These are phyloP conservation scores for Cydia splendana DNA, from an alignment of 1,140 invertebrate genomes.

Conservation along the genomic window DNA sequence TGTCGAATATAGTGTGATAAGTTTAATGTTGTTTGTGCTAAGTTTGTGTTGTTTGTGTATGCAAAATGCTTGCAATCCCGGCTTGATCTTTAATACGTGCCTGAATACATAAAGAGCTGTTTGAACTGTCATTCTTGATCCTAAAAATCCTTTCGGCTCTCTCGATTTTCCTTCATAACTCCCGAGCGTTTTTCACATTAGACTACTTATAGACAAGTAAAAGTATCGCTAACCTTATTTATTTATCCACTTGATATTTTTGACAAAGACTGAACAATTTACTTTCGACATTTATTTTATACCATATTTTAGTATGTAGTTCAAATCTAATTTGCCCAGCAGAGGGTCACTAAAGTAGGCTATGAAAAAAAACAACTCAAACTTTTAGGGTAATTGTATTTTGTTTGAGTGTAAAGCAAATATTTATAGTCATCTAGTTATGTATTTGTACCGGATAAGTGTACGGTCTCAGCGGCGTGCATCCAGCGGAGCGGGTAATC, in stretches of 20 bases:
- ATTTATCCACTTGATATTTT: not conserved
- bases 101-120: not conserved
- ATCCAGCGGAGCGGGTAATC: no score
- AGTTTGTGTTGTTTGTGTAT: constrained; percentile 17
- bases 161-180: not conserved
- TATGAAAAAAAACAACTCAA: no score
- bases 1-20: constrained; percentile 40
- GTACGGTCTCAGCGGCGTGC: no score
- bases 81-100: constrained; percentile 14
- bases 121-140: constrained; percentile 4
- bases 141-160: constrained; percentile 12
- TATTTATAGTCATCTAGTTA: no score
- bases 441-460: no score
- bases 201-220: not conserved
- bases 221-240: not conserved
- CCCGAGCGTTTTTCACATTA: not conserved
- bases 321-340: no score
- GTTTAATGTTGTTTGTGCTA: not conserved
- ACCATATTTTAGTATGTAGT: no score
- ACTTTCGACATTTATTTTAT: no score
- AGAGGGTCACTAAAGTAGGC: no score
- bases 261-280: no score
- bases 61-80: constrained; percentile 14
- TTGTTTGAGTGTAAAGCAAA: no score
- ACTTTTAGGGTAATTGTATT: no score